Evolutionary conservation across 2,113 vertebrate genomes (phyloP), one percentile per base, ranked within the genome.

Genomic region (Rhinolophus sinicus): DNA sequence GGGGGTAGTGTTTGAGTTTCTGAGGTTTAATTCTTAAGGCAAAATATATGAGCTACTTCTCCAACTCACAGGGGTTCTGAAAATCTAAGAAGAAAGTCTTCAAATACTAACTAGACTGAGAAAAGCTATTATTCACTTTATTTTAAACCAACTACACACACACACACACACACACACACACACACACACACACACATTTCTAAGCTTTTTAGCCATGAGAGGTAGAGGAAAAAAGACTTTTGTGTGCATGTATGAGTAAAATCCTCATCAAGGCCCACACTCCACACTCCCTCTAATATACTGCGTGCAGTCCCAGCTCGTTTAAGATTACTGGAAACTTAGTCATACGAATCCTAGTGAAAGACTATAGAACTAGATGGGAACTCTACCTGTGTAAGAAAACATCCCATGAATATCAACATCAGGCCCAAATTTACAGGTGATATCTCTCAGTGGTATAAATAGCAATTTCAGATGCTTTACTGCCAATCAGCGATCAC

Each of bases 21-120:
- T 86, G 12, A 96, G 10, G 50, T 60, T 80, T 86, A 86, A 82
- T 92, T 86, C 9, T 64, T 44, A 88, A 82, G 19, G n/a, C 62
- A 88, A 84, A 93, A 87, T 81, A 9, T 18, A 64, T 58, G 67
- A 58, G 12, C 5, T 93, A 92, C 62, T 62, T 35, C 47, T 85
- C 30, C 54, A 67, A 75, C 80, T 75, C 75, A 73, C 2, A n/a
- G 8, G 3, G 2, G 2, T 80, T 85, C 56, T 76, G 65, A 82
- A 85, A 65, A 56, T 76, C 28, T 56, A 75, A 83, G 24, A 18
- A 22, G 60, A 90, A 67, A 47, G 0, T 47, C 15, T 9, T 8
- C 12, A 52, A 67, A 92, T 75, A 78, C 11, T 65, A 64, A 52
- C 4, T 64, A 73, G 35, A 33, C 30, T 88, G n/a, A 89, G 9